These are phyloP conservation scores for Kuschelorhynchus macadamiae DNA, from an alignment of 2,888 invertebrate genomes.

Conservation along the genomic window DNA sequence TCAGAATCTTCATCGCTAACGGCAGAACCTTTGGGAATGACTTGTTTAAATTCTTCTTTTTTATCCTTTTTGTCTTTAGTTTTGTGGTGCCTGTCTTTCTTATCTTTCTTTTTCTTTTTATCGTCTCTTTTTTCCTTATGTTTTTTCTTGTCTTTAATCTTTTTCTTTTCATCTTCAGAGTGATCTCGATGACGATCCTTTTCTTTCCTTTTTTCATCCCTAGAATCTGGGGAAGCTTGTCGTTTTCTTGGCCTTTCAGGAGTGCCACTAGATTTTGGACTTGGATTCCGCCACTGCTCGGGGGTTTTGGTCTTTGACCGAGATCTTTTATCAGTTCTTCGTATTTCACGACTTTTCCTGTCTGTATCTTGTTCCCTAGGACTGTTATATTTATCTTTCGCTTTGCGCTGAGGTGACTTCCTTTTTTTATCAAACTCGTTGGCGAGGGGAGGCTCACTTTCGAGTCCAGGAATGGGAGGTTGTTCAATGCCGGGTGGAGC, in stretches of 20 bases:
- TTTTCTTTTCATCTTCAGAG: constrained; percentile 66
- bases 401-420: constrained; percentile 45
- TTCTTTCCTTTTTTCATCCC: constrained; percentile 51
- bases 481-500: constrained; percentile 69
- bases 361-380: constrained; percentile 51
- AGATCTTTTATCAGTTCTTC: constrained; percentile 47
- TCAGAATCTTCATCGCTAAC: constrained; percentile 61
- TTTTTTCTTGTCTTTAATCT: constrained; percentile 72
- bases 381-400: constrained; percentile 30
- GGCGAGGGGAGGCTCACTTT: constrained; percentile 67
- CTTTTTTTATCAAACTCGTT: constrained; percentile 47
- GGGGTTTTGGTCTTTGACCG: constrained; percentile 55
- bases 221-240: constrained; percentile 56
- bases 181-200: constrained; percentile 59
- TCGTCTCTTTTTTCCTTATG: constrained; percentile 72
- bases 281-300: constrained; percentile 58
- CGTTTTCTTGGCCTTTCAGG: constrained; percentile 64
- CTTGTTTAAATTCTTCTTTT: constrained; percentile 60
- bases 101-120: constrained; percentile 68
- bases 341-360: constrained; percentile 33
- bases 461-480: constrained; percentile 76
- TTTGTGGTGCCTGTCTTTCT: constrained; percentile 67
- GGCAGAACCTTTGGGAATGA: constrained; percentile 60
- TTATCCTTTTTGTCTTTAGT: constrained; percentile 61
- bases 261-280: constrained; percentile 66